These are phyloP conservation scores for Haplochromis burtoni DNA, from an alignment of 2,113 vertebrate species.

Conservation along the genomic window DNA sequence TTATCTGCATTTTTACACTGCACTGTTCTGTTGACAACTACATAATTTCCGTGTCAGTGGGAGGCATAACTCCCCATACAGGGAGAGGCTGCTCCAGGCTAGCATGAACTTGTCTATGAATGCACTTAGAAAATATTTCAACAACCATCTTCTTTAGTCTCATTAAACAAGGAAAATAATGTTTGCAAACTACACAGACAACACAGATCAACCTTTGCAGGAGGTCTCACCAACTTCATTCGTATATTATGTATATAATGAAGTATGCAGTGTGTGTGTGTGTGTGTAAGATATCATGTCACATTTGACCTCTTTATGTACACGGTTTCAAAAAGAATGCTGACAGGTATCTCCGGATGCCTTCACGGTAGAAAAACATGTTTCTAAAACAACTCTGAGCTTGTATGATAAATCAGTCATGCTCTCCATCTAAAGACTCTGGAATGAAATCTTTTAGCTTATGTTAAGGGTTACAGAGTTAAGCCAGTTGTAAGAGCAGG, in stretches of 20 bases:
- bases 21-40: background rate
- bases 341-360: background rate
- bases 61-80: conserved; percentile 4
- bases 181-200: background rate
- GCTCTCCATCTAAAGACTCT: background rate
- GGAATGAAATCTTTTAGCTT: background rate
- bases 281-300: background rate
- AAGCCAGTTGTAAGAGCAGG: background rate
- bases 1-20: background rate
- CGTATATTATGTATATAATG: background rate
- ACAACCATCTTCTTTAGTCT: background rate
- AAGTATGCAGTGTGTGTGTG: background rate
- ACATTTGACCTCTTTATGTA: background rate
- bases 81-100: conserved; percentile 15
- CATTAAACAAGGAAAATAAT: background rate
- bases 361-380: background rate
- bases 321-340: background rate
- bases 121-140: background rate
- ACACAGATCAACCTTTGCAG: background rate
- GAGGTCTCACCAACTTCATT: background rate
- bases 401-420: background rate
- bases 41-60: background rate
- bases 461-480: background rate
- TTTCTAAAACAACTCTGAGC: background rate
- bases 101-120: conserved; percentile 45